A percentile compares a stretch with the other conserved stretches of the same genome.
These are phyloP conservation scores for Ochropleura leucogaster DNA, from an alignment of 2,888 invertebrate species.

Conservation along the genomic window DNA sequence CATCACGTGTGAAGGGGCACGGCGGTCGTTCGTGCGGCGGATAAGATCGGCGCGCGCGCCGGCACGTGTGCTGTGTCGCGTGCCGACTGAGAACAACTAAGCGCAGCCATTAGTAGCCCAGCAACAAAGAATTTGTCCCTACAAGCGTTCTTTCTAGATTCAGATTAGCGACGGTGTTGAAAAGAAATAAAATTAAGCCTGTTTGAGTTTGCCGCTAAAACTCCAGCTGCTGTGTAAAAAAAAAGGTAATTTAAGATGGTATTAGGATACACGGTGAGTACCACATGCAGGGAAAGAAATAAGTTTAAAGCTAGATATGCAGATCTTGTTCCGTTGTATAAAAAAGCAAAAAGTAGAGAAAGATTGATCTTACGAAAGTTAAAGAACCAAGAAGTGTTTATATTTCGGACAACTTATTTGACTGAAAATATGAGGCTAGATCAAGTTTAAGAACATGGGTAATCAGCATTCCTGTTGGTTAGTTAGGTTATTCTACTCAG, in stretches of 20 bases:
- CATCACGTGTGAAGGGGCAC: slow-evolving; percentile 90
- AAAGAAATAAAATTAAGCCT: slow-evolving; percentile 64
- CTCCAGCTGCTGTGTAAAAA: slow-evolving; percentile 35
- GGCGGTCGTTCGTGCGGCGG: slow-evolving; percentile 86
- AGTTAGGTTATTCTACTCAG: background rate
- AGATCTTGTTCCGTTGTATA: slow-evolving; percentile 13
- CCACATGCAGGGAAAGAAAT: slow-evolving; percentile 27
- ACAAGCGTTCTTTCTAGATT: slow-evolving; percentile 69
- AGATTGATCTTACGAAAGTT: slow-evolving; percentile 12
- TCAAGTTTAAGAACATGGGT: background rate
- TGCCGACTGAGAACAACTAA: slow-evolving; percentile 73
- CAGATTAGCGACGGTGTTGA: slow-evolving; percentile 68
- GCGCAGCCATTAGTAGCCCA: slow-evolving; percentile 74
- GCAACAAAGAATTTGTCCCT: slow-evolving; percentile 72
- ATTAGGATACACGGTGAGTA: slow-evolving; percentile 47
- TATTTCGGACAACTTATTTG: background rate
- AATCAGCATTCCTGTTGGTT: background rate
- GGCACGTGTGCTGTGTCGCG: slow-evolving; percentile 87
- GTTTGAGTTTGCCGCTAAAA: slow-evolving; percentile 55
- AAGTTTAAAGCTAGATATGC: slow-evolving; percentile 7
- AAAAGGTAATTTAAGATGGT: slow-evolving; percentile 43
- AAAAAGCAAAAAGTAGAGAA: slow-evolving; percentile 1
- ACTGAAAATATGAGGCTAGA: background rate
- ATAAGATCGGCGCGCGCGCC: slow-evolving; percentile 82
- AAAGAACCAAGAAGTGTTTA: slow-evolving; percentile 7